These are phyloP conservation scores for Pycnonotus jocosus DNA, from an alignment of 2,113 vertebrate species.

Conservation along the genomic window DNA sequence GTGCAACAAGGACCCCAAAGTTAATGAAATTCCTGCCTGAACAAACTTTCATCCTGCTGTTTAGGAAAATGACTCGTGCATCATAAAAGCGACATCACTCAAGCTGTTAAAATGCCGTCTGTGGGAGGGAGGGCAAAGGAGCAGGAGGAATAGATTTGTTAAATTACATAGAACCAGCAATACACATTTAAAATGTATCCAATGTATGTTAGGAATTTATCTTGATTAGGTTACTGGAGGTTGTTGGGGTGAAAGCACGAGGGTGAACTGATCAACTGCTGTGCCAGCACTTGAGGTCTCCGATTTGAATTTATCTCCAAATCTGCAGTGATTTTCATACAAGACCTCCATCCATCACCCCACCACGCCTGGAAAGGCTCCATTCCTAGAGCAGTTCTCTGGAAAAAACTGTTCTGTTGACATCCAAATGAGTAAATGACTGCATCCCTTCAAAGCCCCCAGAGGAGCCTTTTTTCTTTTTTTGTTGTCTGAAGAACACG, in stretches of 20 bases:
- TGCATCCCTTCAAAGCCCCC: background rate
- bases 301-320: background rate
- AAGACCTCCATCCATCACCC: background rate
- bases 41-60: conserved; percentile 17
- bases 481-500: background rate
- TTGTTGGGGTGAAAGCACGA: background rate
- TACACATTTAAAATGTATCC: background rate
- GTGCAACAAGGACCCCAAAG: background rate
- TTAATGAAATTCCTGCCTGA: conserved; percentile 37
- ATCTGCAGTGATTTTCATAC: background rate
- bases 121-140: background rate
- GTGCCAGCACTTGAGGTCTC: background rate
- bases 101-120: background rate
- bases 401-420: background rate
- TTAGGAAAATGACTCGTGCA: background rate
- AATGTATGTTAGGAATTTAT: background rate
- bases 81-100: background rate
- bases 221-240: conserved; percentile 5
- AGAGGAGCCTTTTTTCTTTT: background rate
- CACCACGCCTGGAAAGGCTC: background rate
- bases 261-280: background rate
- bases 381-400: background rate
- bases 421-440: background rate
- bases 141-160: background rate
- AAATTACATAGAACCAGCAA: background rate